These are phyloP conservation scores for Harpagus bidentatus DNA, from an alignment of 2,113 vertebrate genomes.

Conservation along the genomic window DNA sequence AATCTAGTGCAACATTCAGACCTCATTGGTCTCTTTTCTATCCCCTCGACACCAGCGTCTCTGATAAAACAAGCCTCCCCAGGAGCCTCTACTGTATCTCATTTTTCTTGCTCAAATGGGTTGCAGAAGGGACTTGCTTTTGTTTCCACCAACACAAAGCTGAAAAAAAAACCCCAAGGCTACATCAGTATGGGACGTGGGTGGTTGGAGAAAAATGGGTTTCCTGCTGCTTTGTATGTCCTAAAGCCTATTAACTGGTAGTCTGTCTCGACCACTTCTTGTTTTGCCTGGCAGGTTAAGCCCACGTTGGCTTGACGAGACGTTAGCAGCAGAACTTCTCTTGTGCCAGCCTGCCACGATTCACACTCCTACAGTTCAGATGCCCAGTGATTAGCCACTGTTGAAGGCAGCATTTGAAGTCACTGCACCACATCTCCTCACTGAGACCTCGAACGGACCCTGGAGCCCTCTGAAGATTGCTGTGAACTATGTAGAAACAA, in stretches of 20 bases:
- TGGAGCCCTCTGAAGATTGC: neutral
- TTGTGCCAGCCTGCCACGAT: neutral
- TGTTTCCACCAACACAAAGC: constrained; percentile 49
- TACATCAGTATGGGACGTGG: constrained; percentile 27
- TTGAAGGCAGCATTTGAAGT: neutral
- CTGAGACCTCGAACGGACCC: neutral
- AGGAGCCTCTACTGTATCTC: neutral
- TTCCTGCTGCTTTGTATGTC: constrained; percentile 49
- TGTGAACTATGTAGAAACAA: neutral
- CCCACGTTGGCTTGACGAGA: neutral
- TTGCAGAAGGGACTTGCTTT: constrained; percentile 40
- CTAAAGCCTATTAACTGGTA: constrained; percentile 42
- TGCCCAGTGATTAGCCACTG: neutral
- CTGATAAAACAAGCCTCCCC: neutral
- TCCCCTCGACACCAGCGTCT: neutral
- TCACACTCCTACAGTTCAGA: neutral
- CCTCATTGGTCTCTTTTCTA: neutral
- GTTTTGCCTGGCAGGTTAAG: constrained; percentile 43
- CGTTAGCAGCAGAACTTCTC: neutral
- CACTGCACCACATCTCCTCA: neutral
- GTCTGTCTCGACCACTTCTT: constrained; percentile 22
- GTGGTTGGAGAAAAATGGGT: constrained; percentile 42
- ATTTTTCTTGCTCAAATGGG: constrained; percentile 19
- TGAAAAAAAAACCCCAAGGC: neutral
- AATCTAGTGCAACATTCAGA: neutral